Evolutionary conservation across 2,113 vertebrate species (phyloP), one percentile per base, ranked within the genome.

Genomic region (Syngnathus scovelli): DNA sequence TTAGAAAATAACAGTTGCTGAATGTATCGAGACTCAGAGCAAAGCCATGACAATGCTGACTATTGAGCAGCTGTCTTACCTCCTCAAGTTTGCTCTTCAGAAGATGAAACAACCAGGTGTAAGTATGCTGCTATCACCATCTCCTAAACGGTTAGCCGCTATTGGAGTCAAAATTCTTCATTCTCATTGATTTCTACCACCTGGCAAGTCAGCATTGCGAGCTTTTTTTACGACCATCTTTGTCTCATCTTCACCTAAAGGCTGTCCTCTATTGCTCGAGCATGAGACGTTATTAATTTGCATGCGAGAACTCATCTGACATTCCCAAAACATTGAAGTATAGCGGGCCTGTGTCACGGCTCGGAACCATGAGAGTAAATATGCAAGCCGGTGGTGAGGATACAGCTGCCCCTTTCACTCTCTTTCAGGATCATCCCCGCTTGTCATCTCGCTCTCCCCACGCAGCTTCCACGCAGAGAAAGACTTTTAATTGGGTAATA

Each of bases 81-180:
- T 99, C 85, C 95, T 98, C 79, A 98, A 98, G 93, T 98, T 98
- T 91, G 95, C 96, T 85, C 94, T 99, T 85, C 96, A 99, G 91
- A 99, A 98, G 92, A 99, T 98, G 96, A 99, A 99, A 84, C 96
- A 99, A 85, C 96, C 96, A 72, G 96, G 96, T 92, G 96, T 98
- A 95, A 95, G 95, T 89, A 81, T 75, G 76, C 78, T 64, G 49
- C 65, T 58, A 67, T 13, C 66, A 54, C 38, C 64, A n/a, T 9
- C 18, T 56, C 21, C 27, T 33, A 33, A 33, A 33, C 27, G 27
- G 27, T 33, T 2, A 1, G 27, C 27, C 27, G 27, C 27, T 27
- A 27, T 27, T 33, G 56, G n/a, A 10, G 15, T 16, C 33, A 59
- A 19, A 9, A 36, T 59, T 51, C 15, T 51, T 51, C 15, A 59